Base-by-base conservation (phyloP, 2,113 vertebrate species). In the Xenopus laevis region DNA sequence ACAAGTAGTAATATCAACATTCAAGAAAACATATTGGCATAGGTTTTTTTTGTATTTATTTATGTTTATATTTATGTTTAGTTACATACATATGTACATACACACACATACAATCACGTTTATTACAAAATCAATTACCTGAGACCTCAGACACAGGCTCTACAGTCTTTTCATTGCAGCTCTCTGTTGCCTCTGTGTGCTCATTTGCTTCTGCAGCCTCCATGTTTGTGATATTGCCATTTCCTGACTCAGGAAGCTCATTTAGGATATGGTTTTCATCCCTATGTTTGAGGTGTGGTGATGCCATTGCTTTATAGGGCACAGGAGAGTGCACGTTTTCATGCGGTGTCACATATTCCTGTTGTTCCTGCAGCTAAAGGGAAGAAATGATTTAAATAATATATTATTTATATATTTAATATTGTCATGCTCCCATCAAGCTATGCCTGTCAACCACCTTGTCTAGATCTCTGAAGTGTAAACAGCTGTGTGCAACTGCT, bases 261-360 rank as follows among this genome's bases (percentile, higher is more conserved):
- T 80, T 83, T 0, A 80, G 84, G 71, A 75, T 68, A 45, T 61
- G 74, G 74, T 23, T 67, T 10, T 66, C 83, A 77, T 78, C 86
- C 20, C 79, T 8, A 27, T 30, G 87, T 45, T 40, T 78, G 0
- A 71, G 63, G 57, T 79, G 85, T 0, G 94, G 92, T n/a, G 95
- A 97, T 9, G 71, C 87, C 0, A 87, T 72, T 53, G 78, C 66
- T 21, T 15, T 78, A 0, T 80, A 79, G 58, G 86, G 82, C 40
- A 86, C 84, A 0, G 93, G 89, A 55, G 90, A 94, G 2, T 89
- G 92, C 0, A 89, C 83, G 80, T 89, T 90, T 4, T 92, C 86
- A 5, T 84, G 87, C 17, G 79, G 83, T 83, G 90, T 95, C 84
- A 96, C 95, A 65, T 83, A 79, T 73, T 98, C 96, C 84, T 91